Base-by-base conservation (phyloP, 2,113 vertebrate genomes). In the Rhodinocichla rosea region DNA sequence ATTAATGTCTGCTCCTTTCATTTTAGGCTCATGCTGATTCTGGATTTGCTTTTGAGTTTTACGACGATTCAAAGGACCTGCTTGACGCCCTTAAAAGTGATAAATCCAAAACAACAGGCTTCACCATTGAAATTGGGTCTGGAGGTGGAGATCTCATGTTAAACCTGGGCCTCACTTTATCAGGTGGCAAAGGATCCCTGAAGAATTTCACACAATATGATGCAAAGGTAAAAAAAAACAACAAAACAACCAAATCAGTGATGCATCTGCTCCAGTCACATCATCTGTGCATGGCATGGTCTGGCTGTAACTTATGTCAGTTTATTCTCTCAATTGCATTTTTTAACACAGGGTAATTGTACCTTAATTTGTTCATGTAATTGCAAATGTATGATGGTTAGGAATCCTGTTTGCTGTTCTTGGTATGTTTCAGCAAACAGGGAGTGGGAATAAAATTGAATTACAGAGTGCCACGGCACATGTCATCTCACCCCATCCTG, bases 11-110 rank as follows among this genome's bases (percentile, higher is more conserved):
- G 16, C 55, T 70, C 60, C 30, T 96, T 89, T 92, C 56, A 53
- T 90, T 95, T 62, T 84, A 99, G 99, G 98, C 99, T 39, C 92
- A 98, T 47, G 99, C 99, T n/a, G 98, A 98, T 12, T 98, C 98
- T 39, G 95, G 98, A 49, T 97, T 98, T 30, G 23, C 98, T 52
- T 91, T 89, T 9, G 99, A 99, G 55, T 96, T 97, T 89, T 99
- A 97, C 1, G 95, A 97, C 0, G 97, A 99, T 74, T 89, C 95
- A 23, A 84, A 87, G 27, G 98, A 97, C 10, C 92, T 99, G 35
- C 55, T 99, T n/a, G 69, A 84, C 0, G 98, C 98, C 5, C 94
- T 98, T 24, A 97, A 97, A 92, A 83, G 70, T 0, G 92, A 94
- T 10, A 49, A 24, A 3, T 98, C 91, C 12, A 28, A 2, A 55